Base-by-base conservation (phyloP, 2,797 vertebrate genomes). In the Oryzias dopingdopingensis region DNA sequence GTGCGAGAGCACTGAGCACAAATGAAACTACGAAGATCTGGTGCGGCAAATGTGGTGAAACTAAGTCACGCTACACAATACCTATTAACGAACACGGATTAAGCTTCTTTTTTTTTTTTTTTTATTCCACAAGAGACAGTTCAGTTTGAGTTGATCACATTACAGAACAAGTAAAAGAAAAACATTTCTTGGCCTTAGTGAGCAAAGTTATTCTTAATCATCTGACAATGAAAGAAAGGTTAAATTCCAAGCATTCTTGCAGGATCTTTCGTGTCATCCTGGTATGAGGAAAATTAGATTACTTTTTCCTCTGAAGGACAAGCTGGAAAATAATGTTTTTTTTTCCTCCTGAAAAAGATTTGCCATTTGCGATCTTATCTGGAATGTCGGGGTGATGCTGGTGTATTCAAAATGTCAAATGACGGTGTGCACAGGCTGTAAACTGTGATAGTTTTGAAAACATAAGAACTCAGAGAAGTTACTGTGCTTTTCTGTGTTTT, bases 1-100 rank as follows among this genome's bases (percentile, higher is more conserved):
- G 54, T 72, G 62, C 67, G 79, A 81, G 42, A 76, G 43, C 12
- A 52, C 59, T 59, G 66, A 84, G 79, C 72, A 83, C 81, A 88
- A 87, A 63, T 77, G 79, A 87, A 85, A 81, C 37, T 55, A 43
- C 53, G 23, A 56, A 58, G 63, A 64, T 3, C n/a, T 41, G 62
- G 1, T 62, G 62, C 4, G 83, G 77, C 67, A n/a, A 5, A 40
- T 66, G 80, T 43, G 63, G 77, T 62, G 32, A 42, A 44, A 42
- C 52, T 56, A 18, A 66, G 61, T 66, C 77, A 77, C 56, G 56
- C 32, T 37, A 29, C 26, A 29, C 43, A 13, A 48, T 78, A 69
- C 68, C 70, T 66, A 54, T 1, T 14, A 51, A 23, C 49, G 18
- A 46, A 51, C 52, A 54, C 16, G 61, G 51, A 72, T 0, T 18